Evolutionary conservation across 2,888 invertebrate genomes (phyloP).

Genomic region (Taphrorychus bicolor): DNA sequence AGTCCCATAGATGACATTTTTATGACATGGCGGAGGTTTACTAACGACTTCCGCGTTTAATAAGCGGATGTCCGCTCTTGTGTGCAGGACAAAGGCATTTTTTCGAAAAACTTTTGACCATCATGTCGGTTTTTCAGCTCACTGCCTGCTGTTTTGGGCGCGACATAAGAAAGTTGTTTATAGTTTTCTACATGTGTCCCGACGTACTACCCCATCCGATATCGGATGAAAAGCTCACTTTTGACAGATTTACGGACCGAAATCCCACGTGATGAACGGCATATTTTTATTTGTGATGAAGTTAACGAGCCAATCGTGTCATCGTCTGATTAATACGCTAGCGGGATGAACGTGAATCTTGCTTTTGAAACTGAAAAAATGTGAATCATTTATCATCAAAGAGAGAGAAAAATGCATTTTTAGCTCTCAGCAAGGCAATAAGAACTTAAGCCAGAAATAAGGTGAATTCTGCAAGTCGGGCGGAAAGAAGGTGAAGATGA

Average conservation of each 20-base stretch:
- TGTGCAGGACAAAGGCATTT: too few species aligned
- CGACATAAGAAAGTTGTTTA: constrained; percentile 37
- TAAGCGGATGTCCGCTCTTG: too few species aligned
- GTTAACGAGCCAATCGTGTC: constrained; percentile 35
- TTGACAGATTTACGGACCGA: constrained; percentile 38
- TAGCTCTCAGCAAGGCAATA: neutral
- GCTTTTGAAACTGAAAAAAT: neutral
- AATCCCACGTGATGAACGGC: constrained; percentile 28
- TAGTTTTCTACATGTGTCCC: constrained; percentile 37
- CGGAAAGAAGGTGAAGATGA: too few species aligned
- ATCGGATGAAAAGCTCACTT: constrained; percentile 33
- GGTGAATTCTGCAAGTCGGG: neutral
- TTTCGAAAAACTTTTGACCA: neutral
- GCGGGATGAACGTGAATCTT: neutral
- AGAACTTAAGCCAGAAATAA: neutral
- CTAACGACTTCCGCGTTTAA: too few species aligned
- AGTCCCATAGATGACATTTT: too few species aligned
- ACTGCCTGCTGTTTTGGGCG: neutral
- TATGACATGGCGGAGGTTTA: too few species aligned
- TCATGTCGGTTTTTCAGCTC: neutral
- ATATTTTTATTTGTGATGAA: constrained; percentile 33
- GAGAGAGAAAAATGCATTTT: neutral
- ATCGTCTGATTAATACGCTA: constrained; percentile 9
- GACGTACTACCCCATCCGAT: constrained; percentile 16
- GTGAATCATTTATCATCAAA: neutral